phyloP scores from a whole-genome alignment of 2,888 invertebrate species.

The Epirrhoe alternata region DNA sequence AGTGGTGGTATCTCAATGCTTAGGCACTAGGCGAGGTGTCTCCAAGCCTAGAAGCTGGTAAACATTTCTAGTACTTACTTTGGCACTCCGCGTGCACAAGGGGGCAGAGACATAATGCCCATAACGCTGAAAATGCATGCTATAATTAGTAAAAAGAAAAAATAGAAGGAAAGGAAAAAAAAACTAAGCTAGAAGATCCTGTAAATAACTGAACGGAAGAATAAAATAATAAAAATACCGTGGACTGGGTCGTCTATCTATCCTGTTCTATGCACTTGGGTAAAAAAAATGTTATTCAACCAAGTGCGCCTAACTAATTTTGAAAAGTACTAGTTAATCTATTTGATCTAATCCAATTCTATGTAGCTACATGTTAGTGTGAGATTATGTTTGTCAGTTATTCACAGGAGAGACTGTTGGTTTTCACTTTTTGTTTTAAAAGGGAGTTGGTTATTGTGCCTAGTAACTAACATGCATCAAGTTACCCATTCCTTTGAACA shows the following conservation, averaged over 20 bases:
- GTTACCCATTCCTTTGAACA: conserved; percentile 74
- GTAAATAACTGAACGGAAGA: conserved; percentile 74
- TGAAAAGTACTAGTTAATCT: conserved; percentile 7
- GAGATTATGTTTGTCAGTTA: conserved; percentile 66
- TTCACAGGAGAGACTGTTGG: conserved; percentile 69
- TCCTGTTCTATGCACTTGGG: conserved; percentile 20
- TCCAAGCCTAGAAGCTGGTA: conserved; percentile 62
- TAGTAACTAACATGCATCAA: conserved; percentile 61
- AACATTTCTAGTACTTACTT: conserved; percentile 71
- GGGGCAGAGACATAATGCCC: conserved; percentile 81
- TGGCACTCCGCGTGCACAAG: conserved; percentile 84
- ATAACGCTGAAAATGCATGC: conserved; percentile 85
- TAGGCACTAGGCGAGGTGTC: conserved; percentile 44
- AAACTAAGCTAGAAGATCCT: conserved; percentile 66
- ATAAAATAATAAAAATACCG: conserved; percentile 50
- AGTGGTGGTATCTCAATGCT: conserved; percentile 39
- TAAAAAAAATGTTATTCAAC: not conserved
- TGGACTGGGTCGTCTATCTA: conserved; percentile 64
- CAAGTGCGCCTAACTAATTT: conserved; percentile 20
- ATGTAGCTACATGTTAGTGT: conserved; percentile 22
- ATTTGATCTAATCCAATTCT: conserved; percentile 24
- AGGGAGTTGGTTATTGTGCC: conserved; percentile 43
- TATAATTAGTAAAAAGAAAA: conserved; percentile 77
- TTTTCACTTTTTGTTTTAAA: conserved; percentile 38
- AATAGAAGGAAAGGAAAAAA: conserved; percentile 53